These are phyloP conservation scores for Sigmodon hispidus DNA, from an alignment of 2,113 vertebrate species.

Conservation along the genomic window DNA sequence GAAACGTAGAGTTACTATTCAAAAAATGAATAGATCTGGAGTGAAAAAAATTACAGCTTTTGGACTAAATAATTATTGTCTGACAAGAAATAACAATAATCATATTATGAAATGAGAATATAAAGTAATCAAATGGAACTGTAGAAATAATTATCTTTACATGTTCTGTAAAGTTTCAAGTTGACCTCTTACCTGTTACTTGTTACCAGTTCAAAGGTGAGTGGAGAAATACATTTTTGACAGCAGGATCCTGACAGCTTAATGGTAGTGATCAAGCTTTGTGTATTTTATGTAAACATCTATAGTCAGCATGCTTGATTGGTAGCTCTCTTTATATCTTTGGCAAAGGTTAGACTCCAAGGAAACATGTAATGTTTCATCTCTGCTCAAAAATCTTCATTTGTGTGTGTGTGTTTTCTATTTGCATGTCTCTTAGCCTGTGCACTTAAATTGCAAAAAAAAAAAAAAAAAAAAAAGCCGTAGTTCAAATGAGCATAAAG, in stretches of 20 bases:
- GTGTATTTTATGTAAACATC: conserved; percentile 54
- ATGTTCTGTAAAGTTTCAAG: background rate
- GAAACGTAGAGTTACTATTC: conserved; percentile 13
- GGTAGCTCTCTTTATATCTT: conserved; percentile 28
- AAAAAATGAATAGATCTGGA: conserved; percentile 1
- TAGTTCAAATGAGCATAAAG: conserved; percentile 59
- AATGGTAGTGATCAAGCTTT: conserved; percentile 38
- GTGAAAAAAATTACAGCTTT: conserved; percentile 36
- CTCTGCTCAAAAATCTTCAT: conserved; percentile 43
- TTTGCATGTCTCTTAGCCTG: conserved; percentile 55
- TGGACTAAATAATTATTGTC: conserved; percentile 51
- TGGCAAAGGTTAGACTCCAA: conserved; percentile 28
- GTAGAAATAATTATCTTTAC: conserved; percentile 38
- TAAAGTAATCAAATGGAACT: conserved; percentile 59
- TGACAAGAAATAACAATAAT: conserved; percentile 5
- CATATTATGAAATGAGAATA: background rate
- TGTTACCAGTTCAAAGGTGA: conserved; percentile 35
- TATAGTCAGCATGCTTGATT: conserved; percentile 39
- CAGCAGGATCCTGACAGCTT: background rate
- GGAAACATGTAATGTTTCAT: conserved; percentile 45
- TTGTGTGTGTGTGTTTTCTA: conserved; percentile 56
- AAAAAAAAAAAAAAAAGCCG: too few relatives aligned
- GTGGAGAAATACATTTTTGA: conserved; percentile 33
- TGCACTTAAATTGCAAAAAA: conserved; percentile 67
- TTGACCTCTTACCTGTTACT: conserved; percentile 46